These are phyloP conservation scores for Nothocercus nigrocapillus DNA, from an alignment of 2,113 vertebrate genomes.

Conservation along the genomic window DNA sequence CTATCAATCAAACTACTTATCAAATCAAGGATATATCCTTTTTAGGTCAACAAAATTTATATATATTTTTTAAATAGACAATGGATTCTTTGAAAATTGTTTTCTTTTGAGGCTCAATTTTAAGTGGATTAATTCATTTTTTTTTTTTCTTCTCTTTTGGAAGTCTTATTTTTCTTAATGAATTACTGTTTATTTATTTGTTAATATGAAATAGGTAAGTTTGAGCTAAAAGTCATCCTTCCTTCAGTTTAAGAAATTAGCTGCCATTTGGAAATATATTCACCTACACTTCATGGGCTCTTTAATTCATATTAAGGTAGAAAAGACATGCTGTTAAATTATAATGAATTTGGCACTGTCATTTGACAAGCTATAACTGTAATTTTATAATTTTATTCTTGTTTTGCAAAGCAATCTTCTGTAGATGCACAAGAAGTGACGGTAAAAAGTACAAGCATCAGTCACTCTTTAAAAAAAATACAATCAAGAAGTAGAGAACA, in stretches of 20 bases:
- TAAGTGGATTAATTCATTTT: background rate
- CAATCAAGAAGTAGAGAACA: background rate
- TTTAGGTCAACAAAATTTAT: background rate
- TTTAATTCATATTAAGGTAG: background rate
- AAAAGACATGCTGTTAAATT: background rate
- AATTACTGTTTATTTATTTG: background rate
- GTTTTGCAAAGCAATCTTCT: background rate
- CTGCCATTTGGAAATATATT: background rate
- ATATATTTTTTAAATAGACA: background rate
- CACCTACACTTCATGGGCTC: background rate
- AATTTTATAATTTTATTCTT: background rate
- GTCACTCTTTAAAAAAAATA: background rate
- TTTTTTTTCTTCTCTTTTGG: background rate
- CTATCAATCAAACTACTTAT: background rate
- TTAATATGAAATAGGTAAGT: background rate
- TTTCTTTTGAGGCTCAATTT: background rate
- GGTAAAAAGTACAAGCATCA: background rate
- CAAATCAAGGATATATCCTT: background rate
- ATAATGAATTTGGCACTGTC: accelerated
- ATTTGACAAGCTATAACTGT: background rate
- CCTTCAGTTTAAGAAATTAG: background rate
- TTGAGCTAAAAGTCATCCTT: background rate
- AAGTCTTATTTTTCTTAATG: background rate
- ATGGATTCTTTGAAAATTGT: background rate
- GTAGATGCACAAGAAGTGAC: background rate